Percentiles rank a stretch among this genome's conserved stretches.
phyloP scores from a whole-genome alignment of 2,113 vertebrate genomes.

The Acanthisitta chloris region DNA sequence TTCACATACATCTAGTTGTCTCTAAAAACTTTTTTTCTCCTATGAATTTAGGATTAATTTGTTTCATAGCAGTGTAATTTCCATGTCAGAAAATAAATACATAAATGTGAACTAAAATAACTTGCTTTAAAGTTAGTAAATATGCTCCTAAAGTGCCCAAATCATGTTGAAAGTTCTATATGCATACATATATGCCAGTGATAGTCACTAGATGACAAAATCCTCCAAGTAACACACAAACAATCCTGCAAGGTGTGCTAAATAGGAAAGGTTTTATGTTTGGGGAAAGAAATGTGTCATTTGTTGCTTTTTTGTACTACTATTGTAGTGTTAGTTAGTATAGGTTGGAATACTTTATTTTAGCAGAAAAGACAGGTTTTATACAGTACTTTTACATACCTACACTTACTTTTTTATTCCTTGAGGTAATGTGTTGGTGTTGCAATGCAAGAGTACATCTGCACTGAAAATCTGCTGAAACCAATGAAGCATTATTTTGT shows the following conservation, averaged over 20 bases:
- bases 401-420: too few relatives aligned
- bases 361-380: background rate
- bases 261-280: background rate
- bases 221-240: background rate
- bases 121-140: background rate
- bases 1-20: background rate
- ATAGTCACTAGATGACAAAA: background rate
- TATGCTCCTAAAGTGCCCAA: background rate
- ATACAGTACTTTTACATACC: background rate
- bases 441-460: background rate
- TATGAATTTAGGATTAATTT: background rate
- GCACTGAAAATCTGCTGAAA: background rate
- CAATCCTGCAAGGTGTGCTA: background rate
- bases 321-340: background rate
- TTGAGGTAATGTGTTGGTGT: background rate
- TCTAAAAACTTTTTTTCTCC: background rate
- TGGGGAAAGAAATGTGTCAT: background rate
- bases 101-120: background rate
- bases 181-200: background rate
- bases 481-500: background rate
- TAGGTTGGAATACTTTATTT: background rate
- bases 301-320: background rate
- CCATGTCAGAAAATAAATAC: background rate
- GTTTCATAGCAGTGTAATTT: background rate
- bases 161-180: background rate